Percentiles rank a stretch among this genome's conserved stretches.
phyloP scores from a whole-genome alignment of 1,140 invertebrate species.

The Trinorchestia longiramus region DNA sequence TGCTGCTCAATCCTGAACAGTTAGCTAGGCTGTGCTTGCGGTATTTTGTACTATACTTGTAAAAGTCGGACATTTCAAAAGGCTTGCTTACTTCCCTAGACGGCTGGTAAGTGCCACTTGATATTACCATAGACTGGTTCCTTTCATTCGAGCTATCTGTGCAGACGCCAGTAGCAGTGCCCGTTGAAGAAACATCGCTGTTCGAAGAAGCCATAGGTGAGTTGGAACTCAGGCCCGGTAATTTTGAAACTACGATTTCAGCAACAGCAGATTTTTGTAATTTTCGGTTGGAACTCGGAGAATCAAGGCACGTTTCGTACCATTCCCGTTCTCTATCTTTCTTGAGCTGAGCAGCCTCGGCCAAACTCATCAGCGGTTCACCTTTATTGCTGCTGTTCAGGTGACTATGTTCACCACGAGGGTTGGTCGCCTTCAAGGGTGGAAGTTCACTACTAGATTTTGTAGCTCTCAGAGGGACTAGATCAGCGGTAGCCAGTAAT shows the following conservation, averaged over 20 bases:
- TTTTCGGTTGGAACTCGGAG: slow-evolving; percentile 69
- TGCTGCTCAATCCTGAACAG: slow-evolving; percentile 59
- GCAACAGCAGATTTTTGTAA: slow-evolving; percentile 59
- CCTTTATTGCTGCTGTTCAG: slow-evolving; percentile 30
- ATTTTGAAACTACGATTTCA: slow-evolving; percentile 61
- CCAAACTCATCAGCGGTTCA: slow-evolving; percentile 64
- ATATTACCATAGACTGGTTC: slow-evolving; percentile 80
- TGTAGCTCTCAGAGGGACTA: slow-evolving; percentile 60
- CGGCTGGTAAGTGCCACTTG: slow-evolving; percentile 88
- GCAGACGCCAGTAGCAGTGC: not conserved
- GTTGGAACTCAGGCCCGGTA: slow-evolving; percentile 59
- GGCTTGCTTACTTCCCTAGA: slow-evolving; percentile 95
- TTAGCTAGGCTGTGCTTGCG: slow-evolving; percentile 74
- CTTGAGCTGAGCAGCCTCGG: slow-evolving; percentile 64
- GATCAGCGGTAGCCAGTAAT: slow-evolving; percentile 55
- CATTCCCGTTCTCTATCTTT: slow-evolving; percentile 77
- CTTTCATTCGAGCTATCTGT: slow-evolving; percentile 69
- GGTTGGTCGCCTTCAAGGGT: slow-evolving; percentile 62
- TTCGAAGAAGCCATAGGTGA: slow-evolving; percentile 58
- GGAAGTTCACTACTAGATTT: slow-evolving; percentile 64
- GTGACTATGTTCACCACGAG: slow-evolving; percentile 43
- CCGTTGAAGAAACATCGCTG: not conserved
- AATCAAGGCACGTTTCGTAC: slow-evolving; percentile 81
- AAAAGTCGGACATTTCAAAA: slow-evolving; percentile 97
- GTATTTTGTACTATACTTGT: slow-evolving; percentile 95